Conservation (phyloP, 2,797 vertebrate genomes). For the Clarias pachynema region DNA sequence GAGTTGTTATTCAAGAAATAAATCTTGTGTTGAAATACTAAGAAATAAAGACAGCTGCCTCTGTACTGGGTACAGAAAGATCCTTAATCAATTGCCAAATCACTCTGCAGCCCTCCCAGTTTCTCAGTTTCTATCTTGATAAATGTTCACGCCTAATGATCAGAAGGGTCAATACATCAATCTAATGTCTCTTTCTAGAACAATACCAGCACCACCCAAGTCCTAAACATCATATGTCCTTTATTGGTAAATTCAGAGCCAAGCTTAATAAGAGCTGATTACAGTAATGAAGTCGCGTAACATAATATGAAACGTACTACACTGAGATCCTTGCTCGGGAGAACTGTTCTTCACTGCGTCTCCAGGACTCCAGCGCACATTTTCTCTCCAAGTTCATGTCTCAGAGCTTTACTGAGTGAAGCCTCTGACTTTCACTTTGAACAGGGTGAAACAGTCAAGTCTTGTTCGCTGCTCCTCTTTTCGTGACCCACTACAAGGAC, state of each 20-base stretch:
- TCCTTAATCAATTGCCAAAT: slow-evolving; percentile 23
- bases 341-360: slow-evolving; percentile 7
- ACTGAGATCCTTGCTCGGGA: slow-evolving; percentile 24
- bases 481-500: neutral
- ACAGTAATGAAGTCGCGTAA: neutral
- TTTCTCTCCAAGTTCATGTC: slow-evolving; percentile 37
- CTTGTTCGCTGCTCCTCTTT: neutral
- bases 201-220: neutral
- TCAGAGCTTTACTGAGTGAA: slow-evolving; percentile 19
- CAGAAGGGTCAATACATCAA: slow-evolving; percentile 10
- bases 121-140: slow-evolving; percentile 11
- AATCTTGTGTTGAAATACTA: slow-evolving; percentile 14
- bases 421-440: slow-evolving; percentile 29
- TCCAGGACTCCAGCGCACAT: slow-evolving; percentile 22
- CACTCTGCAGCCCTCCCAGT: neutral
- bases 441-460: slow-evolving; percentile 16
- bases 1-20: slow-evolving; percentile 15
- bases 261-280: neutral
- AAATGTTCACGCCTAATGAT: slow-evolving; percentile 3
- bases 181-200: slow-evolving; percentile 1
- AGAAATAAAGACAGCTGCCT: neutral
- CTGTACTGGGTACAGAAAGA: slow-evolving; percentile 14
- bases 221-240: neutral
- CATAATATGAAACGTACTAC: slow-evolving; percentile 31
- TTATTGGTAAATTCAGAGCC: neutral